Percentiles rank a stretch among this genome's conserved stretches.
Evolutionary conservation across 2,888 invertebrate genomes (phyloP).

Genomic region (Drosophila monieri): DNA sequence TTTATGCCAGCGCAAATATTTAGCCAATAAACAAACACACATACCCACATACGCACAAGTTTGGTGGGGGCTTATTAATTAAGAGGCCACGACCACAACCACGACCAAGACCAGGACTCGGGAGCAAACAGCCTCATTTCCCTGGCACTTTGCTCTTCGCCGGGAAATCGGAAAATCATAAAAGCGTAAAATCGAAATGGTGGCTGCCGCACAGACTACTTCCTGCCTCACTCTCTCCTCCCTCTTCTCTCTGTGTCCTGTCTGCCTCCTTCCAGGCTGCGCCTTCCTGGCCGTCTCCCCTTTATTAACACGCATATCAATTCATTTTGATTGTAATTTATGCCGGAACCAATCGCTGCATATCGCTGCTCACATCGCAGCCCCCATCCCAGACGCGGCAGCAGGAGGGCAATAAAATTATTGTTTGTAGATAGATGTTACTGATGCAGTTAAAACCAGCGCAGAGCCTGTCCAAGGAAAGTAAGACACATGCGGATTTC

Average conservation of each 20-base stretch:
- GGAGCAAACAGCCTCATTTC: conserved; percentile 8
- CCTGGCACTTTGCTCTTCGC: background rate
- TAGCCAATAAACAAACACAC: conserved; percentile 63
- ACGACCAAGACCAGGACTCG: conserved; percentile 14
- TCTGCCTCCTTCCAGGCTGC: conserved; percentile 4
- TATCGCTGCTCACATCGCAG: conserved; percentile 75
- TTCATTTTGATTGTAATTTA: conserved; percentile 81
- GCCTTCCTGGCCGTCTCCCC: conserved; percentile 21
- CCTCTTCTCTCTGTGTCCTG: conserved; percentile 24
- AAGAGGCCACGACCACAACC: conserved; percentile 50
- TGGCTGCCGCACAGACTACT: conserved; percentile 65
- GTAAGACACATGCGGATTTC: conserved; percentile 54
- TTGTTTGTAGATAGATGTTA: conserved; percentile 72
- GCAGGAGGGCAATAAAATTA: conserved; percentile 64
- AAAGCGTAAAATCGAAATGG: conserved; percentile 79
- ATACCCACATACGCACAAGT: conserved; percentile 31
- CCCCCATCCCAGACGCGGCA: conserved; percentile 16
- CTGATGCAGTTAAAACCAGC: conserved; percentile 72
- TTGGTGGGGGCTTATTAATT: conserved; percentile 66
- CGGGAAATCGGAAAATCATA: conserved; percentile 73
- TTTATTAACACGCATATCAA: conserved; percentile 80
- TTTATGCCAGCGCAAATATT: conserved; percentile 73
- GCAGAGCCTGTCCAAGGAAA: conserved; percentile 18
- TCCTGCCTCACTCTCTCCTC: conserved; percentile 51
- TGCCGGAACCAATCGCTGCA: conserved; percentile 81